Conservation (phyloP, 2,888 invertebrate genomes). For the Meiosimyza platycephala region DNA sequence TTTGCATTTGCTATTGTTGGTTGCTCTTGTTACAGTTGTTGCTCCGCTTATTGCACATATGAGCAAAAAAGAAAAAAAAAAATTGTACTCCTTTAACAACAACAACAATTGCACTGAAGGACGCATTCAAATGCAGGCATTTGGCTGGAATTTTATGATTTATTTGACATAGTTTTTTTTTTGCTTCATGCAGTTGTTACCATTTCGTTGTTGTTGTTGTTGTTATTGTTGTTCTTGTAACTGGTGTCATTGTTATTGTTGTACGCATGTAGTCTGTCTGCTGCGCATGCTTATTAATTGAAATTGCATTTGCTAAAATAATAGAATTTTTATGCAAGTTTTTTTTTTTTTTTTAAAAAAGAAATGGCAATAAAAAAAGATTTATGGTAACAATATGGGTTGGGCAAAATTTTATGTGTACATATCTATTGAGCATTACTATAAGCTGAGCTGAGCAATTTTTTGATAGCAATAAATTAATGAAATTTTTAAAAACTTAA, state of each 20-base stretch:
- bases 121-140: constrained; percentile 46
- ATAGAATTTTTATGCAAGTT: constrained; percentile 58
- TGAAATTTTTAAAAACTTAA: no score
- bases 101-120: constrained; percentile 34
- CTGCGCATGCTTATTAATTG: constrained; percentile 50
- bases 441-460: no score
- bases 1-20: constrained; percentile 4
- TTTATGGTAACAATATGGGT: constrained; percentile 55
- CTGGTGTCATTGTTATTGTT: constrained; percentile 6
- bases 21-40: not conserved
- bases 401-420: constrained; percentile 38
- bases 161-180: constrained; percentile 59
- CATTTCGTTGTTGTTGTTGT: constrained; percentile 24
- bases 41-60: constrained; percentile 7
- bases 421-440: not conserved
- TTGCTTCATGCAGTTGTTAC: constrained; percentile 27
- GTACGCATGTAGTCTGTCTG: not conserved
- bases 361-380: constrained; percentile 54
- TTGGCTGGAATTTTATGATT: constrained; percentile 57
- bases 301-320: constrained; percentile 60
- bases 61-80: not conserved
- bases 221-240: constrained; percentile 13
- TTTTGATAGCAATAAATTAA: no score
- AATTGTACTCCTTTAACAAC: constrained; percentile 1
- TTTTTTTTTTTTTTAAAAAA: constrained; percentile 43